Percentiles rank a stretch among this genome's conserved stretches.
phyloP scores from a whole-genome alignment of 1,140 invertebrate genomes.

The Magallana gigas region DNA sequence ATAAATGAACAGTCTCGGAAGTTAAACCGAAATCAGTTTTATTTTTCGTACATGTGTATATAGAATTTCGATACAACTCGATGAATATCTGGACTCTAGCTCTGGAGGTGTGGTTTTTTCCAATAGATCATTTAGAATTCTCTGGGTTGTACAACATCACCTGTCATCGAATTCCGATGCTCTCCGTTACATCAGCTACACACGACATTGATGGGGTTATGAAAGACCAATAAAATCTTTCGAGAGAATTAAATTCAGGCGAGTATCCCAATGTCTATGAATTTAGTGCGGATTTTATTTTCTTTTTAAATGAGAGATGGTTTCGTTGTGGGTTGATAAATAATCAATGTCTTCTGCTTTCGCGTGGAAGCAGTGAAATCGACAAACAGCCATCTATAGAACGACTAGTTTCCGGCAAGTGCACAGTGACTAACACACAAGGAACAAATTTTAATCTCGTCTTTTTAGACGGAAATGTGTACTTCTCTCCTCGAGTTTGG shows the following conservation, averaged over 20 bases:
- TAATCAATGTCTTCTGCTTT: slow-evolving; percentile 15
- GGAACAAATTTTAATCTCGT: background rate
- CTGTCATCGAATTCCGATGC: too few relatives aligned
- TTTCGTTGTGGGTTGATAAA: background rate
- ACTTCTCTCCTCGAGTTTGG: background rate
- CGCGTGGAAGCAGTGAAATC: too few relatives aligned
- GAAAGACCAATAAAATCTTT: background rate
- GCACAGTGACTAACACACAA: background rate
- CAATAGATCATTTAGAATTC: too few relatives aligned
- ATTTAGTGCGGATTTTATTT: slow-evolving; percentile 9
- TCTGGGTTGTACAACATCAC: too few relatives aligned
- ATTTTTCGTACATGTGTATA: too few relatives aligned
- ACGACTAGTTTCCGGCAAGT: background rate
- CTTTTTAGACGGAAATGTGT: background rate
- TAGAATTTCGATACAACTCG: too few relatives aligned
- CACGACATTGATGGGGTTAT: too few relatives aligned
- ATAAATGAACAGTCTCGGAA: too few relatives aligned
- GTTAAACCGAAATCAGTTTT: too few relatives aligned
- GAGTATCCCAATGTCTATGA: background rate
- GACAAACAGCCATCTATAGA: background rate
- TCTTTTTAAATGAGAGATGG: slow-evolving; percentile 13
- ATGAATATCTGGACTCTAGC: too few relatives aligned
- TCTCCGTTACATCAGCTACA: too few relatives aligned
- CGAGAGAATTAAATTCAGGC: background rate
- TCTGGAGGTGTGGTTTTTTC: too few relatives aligned